A percentile compares a stretch with the other conserved stretches of the same genome.
These are phyloP conservation scores for Nerophis ophidion DNA, from an alignment of 2,113 vertebrate genomes.

Conservation along the genomic window DNA sequence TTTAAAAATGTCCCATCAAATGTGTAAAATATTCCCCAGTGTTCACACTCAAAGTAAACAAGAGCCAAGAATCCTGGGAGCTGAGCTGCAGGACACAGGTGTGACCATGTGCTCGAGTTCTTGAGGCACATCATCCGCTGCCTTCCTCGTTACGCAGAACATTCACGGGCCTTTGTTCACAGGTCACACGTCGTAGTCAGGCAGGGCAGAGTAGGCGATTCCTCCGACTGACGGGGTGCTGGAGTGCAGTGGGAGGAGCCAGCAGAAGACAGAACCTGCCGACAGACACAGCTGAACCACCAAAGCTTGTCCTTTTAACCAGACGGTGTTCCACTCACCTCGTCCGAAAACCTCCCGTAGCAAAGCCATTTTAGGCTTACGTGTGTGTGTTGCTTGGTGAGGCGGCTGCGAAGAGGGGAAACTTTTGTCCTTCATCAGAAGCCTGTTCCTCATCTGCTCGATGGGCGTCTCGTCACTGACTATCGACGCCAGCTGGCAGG, in stretches of 20 bases:
- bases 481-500: slow-evolving; percentile 70
- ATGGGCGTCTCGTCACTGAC: slow-evolving; percentile 76
- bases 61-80: neutral
- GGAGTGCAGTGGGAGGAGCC: slow-evolving; percentile 77
- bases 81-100: neutral
- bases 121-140: too few relatives aligned
- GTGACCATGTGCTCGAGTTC: too few relatives aligned
- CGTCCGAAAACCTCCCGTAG: slow-evolving; percentile 77
- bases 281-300: neutral
- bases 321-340: slow-evolving; percentile 49
- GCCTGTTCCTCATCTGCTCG: slow-evolving; percentile 75
- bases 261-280: slow-evolving; percentile 74
- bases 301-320: neutral
- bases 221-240: slow-evolving; percentile 65
- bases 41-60: neutral
- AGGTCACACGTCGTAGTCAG: slow-evolving; percentile 75
- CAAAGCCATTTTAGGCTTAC: slow-evolving; percentile 75
- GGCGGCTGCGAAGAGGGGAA: slow-evolving; percentile 44
- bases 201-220: slow-evolving; percentile 74
- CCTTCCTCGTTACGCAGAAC: too few relatives aligned
- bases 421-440: slow-evolving; percentile 67
- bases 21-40: too few relatives aligned
- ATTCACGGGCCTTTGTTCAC: too few relatives aligned
- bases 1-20: too few relatives aligned
- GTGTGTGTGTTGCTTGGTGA: slow-evolving; percentile 57